Percentiles rank a stretch among this genome's conserved stretches.
phyloP scores from a whole-genome alignment of 2,113 vertebrate species.

The Dicerorhinus sumatrensis region DNA sequence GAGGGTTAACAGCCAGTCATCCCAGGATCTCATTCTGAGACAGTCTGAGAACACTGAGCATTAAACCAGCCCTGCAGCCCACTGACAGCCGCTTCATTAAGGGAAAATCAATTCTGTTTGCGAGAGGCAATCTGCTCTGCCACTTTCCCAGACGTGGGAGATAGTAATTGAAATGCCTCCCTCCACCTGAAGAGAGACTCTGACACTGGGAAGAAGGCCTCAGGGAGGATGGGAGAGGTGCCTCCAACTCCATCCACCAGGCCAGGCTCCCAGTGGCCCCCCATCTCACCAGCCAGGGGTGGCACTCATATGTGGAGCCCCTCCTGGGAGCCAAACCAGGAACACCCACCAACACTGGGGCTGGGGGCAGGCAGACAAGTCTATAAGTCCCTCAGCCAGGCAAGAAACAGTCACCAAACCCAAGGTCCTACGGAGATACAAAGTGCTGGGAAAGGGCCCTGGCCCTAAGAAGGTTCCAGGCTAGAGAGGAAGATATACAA shows the following conservation, averaged over 20 bases:
- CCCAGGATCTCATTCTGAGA: conserved; percentile 22
- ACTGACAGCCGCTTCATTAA: conserved; percentile 51
- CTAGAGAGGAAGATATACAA: neutral
- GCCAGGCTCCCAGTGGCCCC: neutral
- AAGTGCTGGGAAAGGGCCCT: neutral
- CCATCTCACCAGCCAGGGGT: neutral
- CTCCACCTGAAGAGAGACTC: neutral
- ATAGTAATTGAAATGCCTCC: conserved; percentile 26
- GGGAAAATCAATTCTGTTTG: conserved; percentile 65
- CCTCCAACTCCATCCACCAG: neutral
- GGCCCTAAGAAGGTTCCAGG: neutral
- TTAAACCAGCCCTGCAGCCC: conserved; percentile 9
- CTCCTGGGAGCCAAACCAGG: neutral
- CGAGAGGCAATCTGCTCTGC: neutral
- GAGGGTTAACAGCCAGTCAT: conserved; percentile 23
- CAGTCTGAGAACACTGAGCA: conserved; percentile 36
- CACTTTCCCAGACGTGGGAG: conserved; percentile 11
- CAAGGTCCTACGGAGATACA: neutral
- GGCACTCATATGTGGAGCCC: neutral
- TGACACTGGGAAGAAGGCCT: neutral
- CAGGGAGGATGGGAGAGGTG: neutral
- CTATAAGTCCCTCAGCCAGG: neutral
- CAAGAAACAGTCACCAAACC: neutral
- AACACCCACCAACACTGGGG: neutral
- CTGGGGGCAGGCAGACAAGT: neutral